Evolutionary conservation across 2,888 invertebrate genomes (phyloP), one percentile per base, ranked within the genome.

Genomic region (Cartodere bifasciata): DNA sequence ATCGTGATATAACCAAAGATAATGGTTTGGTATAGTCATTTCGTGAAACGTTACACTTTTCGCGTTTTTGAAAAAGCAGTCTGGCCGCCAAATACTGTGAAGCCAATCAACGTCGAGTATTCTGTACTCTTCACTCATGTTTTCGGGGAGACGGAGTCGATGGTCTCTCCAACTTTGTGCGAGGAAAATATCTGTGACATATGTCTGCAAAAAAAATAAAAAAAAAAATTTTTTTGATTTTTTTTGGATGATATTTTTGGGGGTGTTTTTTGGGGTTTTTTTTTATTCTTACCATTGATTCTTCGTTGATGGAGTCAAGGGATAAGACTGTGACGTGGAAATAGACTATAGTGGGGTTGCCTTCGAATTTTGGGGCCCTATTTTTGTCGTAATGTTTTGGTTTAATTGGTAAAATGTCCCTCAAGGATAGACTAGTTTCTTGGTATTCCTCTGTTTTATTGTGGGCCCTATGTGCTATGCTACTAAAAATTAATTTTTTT

Each of bases 81-180:
- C 90, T 0, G 90, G 90, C 34, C 88, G 67, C 90, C 90, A 90
- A 54, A 90, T 88, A 56, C 75, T 75, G 62, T 85, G 84, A 47
- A 88, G 63, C 87, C 87, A 88, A 46, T 84, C 85, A 14, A 87
- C 86, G 51, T 88, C 87, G 30, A 88, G 65, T 50, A 87, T 87
- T 41, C 87, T 68, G 60, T 88, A 88, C 50, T 87, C 86, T 50
- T 87, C 86, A 51, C 85, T 85, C 87, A 88, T 87, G 55, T 88
- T 86, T 61, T 87, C 87, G n/a, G 88, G 88, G 28, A 90, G 66
- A 31, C 87, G 73, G 15, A 90, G 68, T 16, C 90, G 69, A 35
- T 87, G 85, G 62, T 91, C 90, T 13, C 86, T 68, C 90, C 90
- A 91, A 49, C 85, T 86, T 68, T 88, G 88, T 38, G 88, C 87